Conservation (phyloP, 1,140 invertebrate species). For the Telenomus remus region DNA sequence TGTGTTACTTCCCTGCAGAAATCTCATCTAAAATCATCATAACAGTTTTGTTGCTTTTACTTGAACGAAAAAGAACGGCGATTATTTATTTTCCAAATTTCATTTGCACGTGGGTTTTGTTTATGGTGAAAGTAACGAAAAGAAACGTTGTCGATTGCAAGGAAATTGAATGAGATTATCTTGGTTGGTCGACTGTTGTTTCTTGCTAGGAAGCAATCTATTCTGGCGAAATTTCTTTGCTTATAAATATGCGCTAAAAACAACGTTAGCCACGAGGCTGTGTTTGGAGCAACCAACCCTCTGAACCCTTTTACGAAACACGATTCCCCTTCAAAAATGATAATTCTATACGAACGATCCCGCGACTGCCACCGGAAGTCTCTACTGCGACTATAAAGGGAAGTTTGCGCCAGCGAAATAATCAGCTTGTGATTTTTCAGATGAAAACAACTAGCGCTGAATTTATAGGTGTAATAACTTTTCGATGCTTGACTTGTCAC, state of each 20-base stretch:
- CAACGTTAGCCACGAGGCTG: constrained; percentile 52
- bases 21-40: too few relatives aligned
- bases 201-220: constrained; percentile 66
- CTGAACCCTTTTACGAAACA: constrained; percentile 64
- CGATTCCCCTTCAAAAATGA: constrained; percentile 61
- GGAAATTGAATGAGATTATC: constrained; percentile 63
- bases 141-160: constrained; percentile 60
- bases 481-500: constrained; percentile 15
- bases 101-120: too few relatives aligned
- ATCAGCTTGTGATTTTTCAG: constrained; percentile 33
- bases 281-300: constrained; percentile 38
- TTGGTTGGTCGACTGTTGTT: constrained; percentile 19
- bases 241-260: constrained; percentile 63
- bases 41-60: too few relatives aligned
- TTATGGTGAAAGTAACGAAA: constrained; percentile 48
- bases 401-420: constrained; percentile 36
- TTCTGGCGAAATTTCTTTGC: constrained; percentile 57
- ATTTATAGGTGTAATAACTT: constrained; percentile 39
- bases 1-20: constrained; percentile 4
- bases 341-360: constrained; percentile 54
- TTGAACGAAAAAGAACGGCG: background rate
- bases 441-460: constrained; percentile 11
- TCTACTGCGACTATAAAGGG: constrained; percentile 58
- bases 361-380: constrained; percentile 64
- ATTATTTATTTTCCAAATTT: too few relatives aligned